These are phyloP conservation scores for Cephus cinctus DNA, from an alignment of 1,140 invertebrate species.

Conservation along the genomic window DNA sequence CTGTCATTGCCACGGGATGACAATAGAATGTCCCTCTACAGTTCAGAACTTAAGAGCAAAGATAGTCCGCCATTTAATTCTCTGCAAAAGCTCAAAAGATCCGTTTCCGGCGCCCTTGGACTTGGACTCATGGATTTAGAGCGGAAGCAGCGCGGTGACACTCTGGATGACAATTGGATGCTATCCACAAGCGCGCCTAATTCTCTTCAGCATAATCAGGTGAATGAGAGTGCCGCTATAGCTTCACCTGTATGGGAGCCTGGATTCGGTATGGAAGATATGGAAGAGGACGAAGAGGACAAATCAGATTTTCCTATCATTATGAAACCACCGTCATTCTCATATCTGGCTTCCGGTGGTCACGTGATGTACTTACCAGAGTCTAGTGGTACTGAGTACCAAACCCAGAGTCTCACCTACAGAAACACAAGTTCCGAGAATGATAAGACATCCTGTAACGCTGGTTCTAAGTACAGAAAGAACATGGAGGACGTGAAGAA, in stretches of 20 bases:
- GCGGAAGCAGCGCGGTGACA: slow-evolving; percentile 25
- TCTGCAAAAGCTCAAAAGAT: slow-evolving; percentile 67
- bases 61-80: slow-evolving; percentile 62
- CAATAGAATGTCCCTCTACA: slow-evolving; percentile 56
- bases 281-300: slow-evolving; percentile 32
- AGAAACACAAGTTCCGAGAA: slow-evolving; percentile 8
- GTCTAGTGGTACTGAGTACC: slow-evolving; percentile 46
- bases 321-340: slow-evolving; percentile 54
- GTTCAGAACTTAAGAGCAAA: slow-evolving; percentile 55
- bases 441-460: slow-evolving; percentile 10
- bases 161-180: slow-evolving; percentile 70
- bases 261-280: slow-evolving; percentile 44
- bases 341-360: slow-evolving; percentile 58
- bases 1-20: slow-evolving; percentile 69
- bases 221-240: slow-evolving; percentile 19
- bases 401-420: slow-evolving; percentile 31
- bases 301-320: slow-evolving; percentile 38
- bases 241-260: slow-evolving; percentile 30
- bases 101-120: slow-evolving; percentile 67
- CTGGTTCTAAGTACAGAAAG: slow-evolving; percentile 23
- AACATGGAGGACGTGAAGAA: slow-evolving; percentile 8
- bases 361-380: slow-evolving; percentile 81
- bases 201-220: slow-evolving; percentile 65
- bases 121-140: slow-evolving; percentile 29
- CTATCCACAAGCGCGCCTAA: slow-evolving; percentile 76